phyloP scores from a whole-genome alignment of 2,113 vertebrate genomes.

The Cottus gobio region DNA sequence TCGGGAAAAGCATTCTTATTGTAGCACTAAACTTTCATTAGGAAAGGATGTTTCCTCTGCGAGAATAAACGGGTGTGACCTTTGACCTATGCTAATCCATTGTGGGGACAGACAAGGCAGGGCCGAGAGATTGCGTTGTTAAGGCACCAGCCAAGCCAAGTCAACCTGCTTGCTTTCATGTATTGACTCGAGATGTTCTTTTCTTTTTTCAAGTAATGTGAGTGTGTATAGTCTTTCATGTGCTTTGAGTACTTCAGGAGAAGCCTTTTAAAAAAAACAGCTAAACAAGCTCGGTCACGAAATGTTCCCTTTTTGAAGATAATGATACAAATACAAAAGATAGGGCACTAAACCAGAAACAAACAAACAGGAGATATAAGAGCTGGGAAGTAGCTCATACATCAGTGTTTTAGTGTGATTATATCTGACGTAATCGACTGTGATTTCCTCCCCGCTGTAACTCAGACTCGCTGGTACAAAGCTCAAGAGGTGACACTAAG shows the following conservation, averaged over 20 bases:
- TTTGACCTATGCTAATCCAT: conserved; percentile 83
- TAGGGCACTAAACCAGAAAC: conserved; percentile 15
- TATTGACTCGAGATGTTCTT: conserved; percentile 22
- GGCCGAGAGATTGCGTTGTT: conserved; percentile 57
- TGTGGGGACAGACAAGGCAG: conserved; percentile 78
- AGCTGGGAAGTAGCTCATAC: conserved; percentile 28
- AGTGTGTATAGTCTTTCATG: conserved; percentile 18
- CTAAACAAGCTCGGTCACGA: conserved; percentile 1
- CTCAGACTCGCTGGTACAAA: background rate
- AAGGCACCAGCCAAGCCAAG: conserved; percentile 61
- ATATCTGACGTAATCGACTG: conserved; percentile 14
- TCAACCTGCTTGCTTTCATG: conserved; percentile 49
- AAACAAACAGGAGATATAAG: conserved; percentile 34
- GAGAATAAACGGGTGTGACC: conserved; percentile 84
- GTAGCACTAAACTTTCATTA: conserved; percentile 51
- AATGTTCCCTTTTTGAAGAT: conserved; percentile 24
- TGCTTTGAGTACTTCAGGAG: conserved; percentile 17
- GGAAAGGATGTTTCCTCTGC: conserved; percentile 84
- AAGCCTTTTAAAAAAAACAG: background rate
- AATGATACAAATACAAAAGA: conserved; percentile 2
- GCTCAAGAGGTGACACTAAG: background rate
- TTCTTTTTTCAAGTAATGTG: conserved; percentile 22
- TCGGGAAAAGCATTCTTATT: conserved; percentile 19
- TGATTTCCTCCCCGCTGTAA: conserved; percentile 33
- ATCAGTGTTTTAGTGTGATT: conserved; percentile 28